These are phyloP conservation scores for Gymnobelideus leadbeateri DNA, from an alignment of 2,113 vertebrate genomes.

Conservation along the genomic window DNA sequence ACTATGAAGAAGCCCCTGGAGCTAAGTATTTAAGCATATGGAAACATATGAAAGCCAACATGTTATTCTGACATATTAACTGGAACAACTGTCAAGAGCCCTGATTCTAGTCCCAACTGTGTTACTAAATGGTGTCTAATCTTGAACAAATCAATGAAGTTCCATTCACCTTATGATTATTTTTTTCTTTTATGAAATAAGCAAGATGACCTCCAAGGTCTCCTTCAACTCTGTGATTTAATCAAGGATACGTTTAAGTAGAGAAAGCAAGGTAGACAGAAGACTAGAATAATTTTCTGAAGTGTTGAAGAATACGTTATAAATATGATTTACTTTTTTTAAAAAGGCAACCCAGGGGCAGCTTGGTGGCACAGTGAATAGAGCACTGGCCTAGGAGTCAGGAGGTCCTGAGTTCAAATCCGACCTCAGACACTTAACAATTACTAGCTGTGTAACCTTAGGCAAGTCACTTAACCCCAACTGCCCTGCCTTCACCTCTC, in stretches of 20 bases:
- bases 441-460: no score
- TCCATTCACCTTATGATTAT: not conserved
- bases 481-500: no score
- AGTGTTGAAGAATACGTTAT: not conserved
- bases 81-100: not conserved
- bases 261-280: not conserved
- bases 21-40: not conserved
- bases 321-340: not conserved
- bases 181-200: not conserved
- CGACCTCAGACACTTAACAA: no score
- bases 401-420: no score
- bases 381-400: no score
- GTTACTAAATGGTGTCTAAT: not conserved
- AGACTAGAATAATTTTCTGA: not conserved
- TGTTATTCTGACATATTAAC: not conserved
- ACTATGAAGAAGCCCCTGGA: not conserved
- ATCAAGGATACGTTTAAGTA: not conserved
- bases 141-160: not conserved
- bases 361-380: no score
- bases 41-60: not conserved
- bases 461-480: no score
- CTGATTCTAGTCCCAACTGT: not conserved
- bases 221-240: not conserved
- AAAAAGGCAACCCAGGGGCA: not conserved
- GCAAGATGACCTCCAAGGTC: not conserved